Conservation (phyloP, 1,140 invertebrate genomes). For the Piezodorus guildinii region DNA sequence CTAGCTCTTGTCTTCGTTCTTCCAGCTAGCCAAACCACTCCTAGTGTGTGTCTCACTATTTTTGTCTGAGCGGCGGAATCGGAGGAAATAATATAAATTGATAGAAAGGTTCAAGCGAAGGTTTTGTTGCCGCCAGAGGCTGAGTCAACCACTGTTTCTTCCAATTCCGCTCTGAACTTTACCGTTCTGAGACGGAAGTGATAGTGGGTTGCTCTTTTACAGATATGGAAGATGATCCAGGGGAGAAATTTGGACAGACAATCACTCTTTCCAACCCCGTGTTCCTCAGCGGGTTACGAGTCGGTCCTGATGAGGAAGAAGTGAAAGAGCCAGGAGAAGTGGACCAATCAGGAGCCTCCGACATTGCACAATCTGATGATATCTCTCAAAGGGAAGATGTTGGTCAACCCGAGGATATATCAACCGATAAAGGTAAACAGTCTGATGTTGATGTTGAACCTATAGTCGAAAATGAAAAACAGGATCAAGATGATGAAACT, state of each 20-base stretch:
- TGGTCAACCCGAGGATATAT: too few species aligned
- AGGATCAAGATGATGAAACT: too few species aligned
- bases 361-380: too few species aligned
- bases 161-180: conserved; percentile 6
- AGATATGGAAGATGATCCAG: conserved; percentile 22
- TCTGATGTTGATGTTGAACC: too few species aligned
- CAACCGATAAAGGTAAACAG: too few species aligned
- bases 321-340: too few species aligned
- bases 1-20: conserved; percentile 7
- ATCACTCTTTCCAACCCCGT: conserved; percentile 2
- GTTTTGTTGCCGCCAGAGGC: neutral
- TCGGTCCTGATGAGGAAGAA: conserved; percentile 9
- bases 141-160: neutral
- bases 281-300: neutral
- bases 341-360: too few species aligned
- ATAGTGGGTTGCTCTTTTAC: conserved; percentile 17
- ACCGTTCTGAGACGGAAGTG: neutral
- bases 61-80: conserved; percentile 5
- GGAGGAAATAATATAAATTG: conserved; percentile 12
- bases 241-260: conserved; percentile 17
- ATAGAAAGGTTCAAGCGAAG: neutral
- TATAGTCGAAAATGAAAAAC: too few species aligned
- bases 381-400: too few species aligned
- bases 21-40: neutral
- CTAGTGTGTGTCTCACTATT: neutral